These are phyloP conservation scores for Varanus salvator DNA, from an alignment of 2,113 vertebrate genomes.

Conservation along the genomic window DNA sequence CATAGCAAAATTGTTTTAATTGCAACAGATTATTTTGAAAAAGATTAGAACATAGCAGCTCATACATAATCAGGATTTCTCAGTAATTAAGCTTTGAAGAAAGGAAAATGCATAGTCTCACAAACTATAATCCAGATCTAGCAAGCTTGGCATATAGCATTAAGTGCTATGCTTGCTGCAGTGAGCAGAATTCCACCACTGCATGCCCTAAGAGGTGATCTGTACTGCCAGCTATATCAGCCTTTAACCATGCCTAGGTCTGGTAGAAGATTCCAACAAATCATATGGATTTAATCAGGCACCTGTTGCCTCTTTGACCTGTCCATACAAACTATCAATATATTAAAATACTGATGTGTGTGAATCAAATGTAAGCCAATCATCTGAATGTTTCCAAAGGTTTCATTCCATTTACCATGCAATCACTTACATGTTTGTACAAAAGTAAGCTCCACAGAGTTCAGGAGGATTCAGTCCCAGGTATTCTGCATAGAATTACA, in stretches of 20 bases:
- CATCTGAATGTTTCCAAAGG: background rate
- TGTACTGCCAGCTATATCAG: background rate
- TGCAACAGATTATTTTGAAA: slow-evolving; percentile 23
- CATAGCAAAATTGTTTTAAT: background rate
- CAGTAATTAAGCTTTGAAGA: slow-evolving; percentile 20
- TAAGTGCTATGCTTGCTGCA: background rate
- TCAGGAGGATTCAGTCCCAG: too few species aligned
- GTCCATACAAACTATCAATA: background rate
- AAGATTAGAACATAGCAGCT: background rate
- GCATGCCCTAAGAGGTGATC: background rate
- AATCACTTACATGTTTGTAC: too few species aligned
- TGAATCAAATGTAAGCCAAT: background rate
- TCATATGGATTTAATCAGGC: background rate
- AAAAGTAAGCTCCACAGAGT: too few species aligned
- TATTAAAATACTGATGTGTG: background rate
- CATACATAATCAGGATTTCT: background rate
- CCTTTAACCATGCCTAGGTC: background rate
- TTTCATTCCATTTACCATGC: background rate
- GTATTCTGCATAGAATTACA: too few species aligned
- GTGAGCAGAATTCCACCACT: background rate
- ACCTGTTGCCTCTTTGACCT: background rate
- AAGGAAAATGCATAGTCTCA: background rate
- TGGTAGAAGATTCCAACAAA: background rate
- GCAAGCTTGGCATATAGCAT: background rate
- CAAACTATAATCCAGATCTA: background rate